Base-by-base conservation (phyloP, 2,113 vertebrate species). In the Pionites leucogaster region DNA sequence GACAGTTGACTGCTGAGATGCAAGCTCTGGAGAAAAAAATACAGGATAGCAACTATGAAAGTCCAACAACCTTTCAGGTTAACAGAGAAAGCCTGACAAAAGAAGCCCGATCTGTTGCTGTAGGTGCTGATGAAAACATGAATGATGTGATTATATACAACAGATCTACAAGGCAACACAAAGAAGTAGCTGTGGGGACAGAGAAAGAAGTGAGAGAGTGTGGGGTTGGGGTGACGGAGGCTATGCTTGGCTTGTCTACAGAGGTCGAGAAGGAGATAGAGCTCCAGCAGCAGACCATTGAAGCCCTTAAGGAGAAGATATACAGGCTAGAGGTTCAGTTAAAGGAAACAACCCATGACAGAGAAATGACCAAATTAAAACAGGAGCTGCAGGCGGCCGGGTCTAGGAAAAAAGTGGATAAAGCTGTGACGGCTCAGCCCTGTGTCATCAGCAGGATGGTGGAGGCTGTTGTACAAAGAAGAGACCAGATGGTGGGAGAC, bases 291-390 rank as follows among this genome's bases (percentile, higher is more conserved):
- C 99, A 99, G 96, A 99, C 99, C 83, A 99, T 99, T 0, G 99
- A 99, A 44, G 97, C 98, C 17, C 98, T 99, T 53, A 99, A 99
- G 83, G 99, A 99, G 49, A 99, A 99, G 97, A 99, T 99, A 91
- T 99, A 99, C 92, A 98, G 98, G 57, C 94, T 99, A 59, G 99
- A 99, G 88, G 99, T 98, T 44, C 98, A 99, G 93, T 98, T 99
- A 72, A 99, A 98, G 75, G 99, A 99, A 96, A 98, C 99, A 0
- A 99, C 99, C 12, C 99, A 99, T 70, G 98, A 99, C 84, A 98
- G 99, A 92, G 99, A 99, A 95, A 99, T 99, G 99, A 98, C 99
- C 19, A 99, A 99, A 95, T 98, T 99, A 13, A 99, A 99, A 72
- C 98, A 99, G 49, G 99, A 99, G 95, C 98, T 99, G 17, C 99